Evolutionary conservation across 2,797 vertebrate species (phyloP).

Genomic region (Myotis planiceps): DNA sequence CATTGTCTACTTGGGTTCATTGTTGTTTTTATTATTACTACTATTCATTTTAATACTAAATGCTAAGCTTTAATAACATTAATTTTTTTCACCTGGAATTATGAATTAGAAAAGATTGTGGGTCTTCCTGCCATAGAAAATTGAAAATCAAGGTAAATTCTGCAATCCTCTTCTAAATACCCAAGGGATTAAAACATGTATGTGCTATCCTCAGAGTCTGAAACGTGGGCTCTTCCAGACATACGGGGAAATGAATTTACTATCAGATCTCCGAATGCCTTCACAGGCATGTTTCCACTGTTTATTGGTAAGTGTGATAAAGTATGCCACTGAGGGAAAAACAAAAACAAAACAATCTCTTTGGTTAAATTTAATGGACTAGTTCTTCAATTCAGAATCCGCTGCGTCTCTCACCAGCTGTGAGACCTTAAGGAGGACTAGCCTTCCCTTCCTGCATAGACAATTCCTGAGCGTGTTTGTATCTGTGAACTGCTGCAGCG

Average conservation of each 20-base stretch:
- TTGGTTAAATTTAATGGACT: neutral
- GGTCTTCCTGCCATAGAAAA: neutral
- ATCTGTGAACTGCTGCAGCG: neutral
- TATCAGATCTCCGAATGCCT: neutral
- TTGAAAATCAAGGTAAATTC: neutral
- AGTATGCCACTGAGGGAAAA: neutral
- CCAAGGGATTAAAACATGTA: neutral
- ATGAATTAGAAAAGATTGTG: neutral
- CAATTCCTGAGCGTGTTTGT: neutral
- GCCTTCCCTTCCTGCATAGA: neutral
- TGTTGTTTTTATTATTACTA: neutral
- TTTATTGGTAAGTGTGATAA: neutral
- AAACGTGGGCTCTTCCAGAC: neutral
- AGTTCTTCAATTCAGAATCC: neutral
- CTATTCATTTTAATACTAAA: neutral
- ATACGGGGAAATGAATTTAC: neutral
- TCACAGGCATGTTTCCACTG: neutral
- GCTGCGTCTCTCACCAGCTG: neutral
- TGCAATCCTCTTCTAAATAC: neutral
- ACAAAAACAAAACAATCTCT: neutral
- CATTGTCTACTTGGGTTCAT: neutral
- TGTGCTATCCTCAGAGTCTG: neutral
- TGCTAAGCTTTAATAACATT: neutral
- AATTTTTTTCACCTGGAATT: neutral
- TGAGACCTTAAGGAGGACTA: neutral